Percentiles rank a stretch among this genome's conserved stretches.
phyloP scores from a whole-genome alignment of 2,888 invertebrate genomes.

The Drosophila merina region DNA sequence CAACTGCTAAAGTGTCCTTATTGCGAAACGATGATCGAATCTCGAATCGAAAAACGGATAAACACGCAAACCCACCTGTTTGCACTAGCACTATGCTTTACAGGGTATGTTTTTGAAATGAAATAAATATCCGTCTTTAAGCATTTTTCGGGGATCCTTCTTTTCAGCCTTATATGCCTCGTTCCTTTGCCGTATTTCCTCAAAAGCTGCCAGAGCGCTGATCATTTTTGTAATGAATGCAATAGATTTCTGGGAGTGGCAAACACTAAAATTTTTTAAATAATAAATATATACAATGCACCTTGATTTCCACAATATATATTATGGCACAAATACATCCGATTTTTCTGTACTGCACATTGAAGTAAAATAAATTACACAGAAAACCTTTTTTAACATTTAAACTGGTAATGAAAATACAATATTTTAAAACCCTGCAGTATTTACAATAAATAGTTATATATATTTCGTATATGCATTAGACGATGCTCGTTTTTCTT shows the following conservation, averaged over 20 bases:
- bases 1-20: slow-evolving; percentile 53
- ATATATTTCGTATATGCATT: too few relatives aligned
- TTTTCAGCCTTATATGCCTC: slow-evolving; percentile 47
- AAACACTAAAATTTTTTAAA: slow-evolving; percentile 2
- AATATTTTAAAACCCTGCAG: too few relatives aligned
- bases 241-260: slow-evolving; percentile 60
- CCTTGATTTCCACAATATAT: not conserved
- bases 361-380: too few relatives aligned
- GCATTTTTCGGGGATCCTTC: not conserved
- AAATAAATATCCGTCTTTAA: not conserved
- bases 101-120: slow-evolving; percentile 48
- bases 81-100: slow-evolving; percentile 57
- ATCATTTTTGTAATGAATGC: slow-evolving; percentile 63
- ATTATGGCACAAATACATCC: not conserved
- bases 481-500: not conserved
- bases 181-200: slow-evolving; percentile 64
- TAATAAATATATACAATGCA: not conserved
- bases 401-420: too few relatives aligned
- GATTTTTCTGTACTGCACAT: not conserved
- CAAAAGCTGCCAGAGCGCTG: slow-evolving; percentile 53
- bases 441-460: too few relatives aligned
- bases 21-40: slow-evolving; percentile 47
- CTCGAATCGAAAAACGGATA: slow-evolving; percentile 51
- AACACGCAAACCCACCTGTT: slow-evolving; percentile 56
- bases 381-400: too few relatives aligned